These are phyloP conservation scores for Lutra lutra DNA, from an alignment of 2,797 vertebrate genomes.

Conservation along the genomic window DNA sequence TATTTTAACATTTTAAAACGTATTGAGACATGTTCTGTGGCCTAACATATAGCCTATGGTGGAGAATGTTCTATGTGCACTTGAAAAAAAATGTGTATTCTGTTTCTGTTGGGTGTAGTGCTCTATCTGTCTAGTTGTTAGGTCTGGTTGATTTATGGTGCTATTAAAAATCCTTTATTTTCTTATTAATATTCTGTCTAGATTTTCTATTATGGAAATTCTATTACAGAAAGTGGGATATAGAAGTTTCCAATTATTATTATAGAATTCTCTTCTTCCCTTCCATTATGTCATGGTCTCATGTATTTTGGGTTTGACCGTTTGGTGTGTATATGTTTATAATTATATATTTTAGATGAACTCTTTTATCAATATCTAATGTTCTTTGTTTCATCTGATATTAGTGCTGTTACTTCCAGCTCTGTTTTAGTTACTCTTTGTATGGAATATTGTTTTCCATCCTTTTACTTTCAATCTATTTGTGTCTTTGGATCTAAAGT, in stretches of 20 bases:
- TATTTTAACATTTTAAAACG: too few relatives aligned
- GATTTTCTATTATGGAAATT: not conserved
- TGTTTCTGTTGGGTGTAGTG: not conserved
- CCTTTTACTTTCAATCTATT: not conserved
- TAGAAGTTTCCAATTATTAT: not conserved
- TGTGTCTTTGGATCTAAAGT: not conserved
- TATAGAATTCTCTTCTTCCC: not conserved
- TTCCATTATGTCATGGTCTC: not conserved
- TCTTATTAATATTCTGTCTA: not conserved
- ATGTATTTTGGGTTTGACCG: not conserved
- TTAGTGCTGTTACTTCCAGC: not conserved
- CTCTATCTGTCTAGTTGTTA: not conserved
- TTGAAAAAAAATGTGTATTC: not conserved
- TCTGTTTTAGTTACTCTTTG: not conserved
- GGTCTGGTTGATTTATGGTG: not conserved
- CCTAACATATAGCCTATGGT: not conserved
- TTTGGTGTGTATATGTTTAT: not conserved
- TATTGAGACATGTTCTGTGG: not conserved
- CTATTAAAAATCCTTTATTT: not conserved
- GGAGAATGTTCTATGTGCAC: not conserved
- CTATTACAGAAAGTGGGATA: not conserved
- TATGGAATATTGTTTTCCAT: not conserved
- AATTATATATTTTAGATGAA: not conserved
- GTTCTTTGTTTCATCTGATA: not conserved
- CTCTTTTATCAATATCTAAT: not conserved